Percentiles rank a stretch among this genome's conserved stretches.
phyloP scores from a whole-genome alignment of 2,888 invertebrate genomes.

The Anaspis maculata region DNA sequence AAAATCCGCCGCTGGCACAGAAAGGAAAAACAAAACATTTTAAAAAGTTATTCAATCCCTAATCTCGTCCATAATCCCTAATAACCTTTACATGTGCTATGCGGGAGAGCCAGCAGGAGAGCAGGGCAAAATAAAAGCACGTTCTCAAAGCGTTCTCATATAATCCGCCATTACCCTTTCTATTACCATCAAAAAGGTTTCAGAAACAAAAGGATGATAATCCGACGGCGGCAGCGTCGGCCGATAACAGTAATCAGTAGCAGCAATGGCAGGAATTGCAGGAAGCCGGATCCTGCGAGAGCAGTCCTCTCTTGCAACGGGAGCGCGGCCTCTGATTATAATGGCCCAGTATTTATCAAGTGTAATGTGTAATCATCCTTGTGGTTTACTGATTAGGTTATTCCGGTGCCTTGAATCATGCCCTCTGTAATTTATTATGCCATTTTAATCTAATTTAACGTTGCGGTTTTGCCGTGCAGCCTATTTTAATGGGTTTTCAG shows the following conservation, averaged over 20 bases:
- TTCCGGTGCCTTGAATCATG: constrained; percentile 35
- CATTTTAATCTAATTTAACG: constrained; percentile 35
- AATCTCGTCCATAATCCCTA: constrained; percentile 27
- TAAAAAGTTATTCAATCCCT: constrained; percentile 26
- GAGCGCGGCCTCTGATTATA: constrained; percentile 26
- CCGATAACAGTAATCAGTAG: constrained; percentile 29
- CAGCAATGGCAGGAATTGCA: constrained; percentile 17
- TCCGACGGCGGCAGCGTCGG: constrained; percentile 19
- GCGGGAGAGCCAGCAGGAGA: too few species aligned
- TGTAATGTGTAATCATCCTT: constrained; percentile 37
- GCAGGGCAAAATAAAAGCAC: constrained; percentile 24
- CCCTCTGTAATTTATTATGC: constrained; percentile 33
- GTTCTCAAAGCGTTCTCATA: constrained; percentile 20
- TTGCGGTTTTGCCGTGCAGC: constrained; percentile 27
- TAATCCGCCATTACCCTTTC: constrained; percentile 32
- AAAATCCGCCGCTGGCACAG: too few species aligned
- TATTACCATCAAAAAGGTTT: constrained; percentile 33
- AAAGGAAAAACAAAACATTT: constrained; percentile 21
- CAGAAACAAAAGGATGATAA: constrained; percentile 36
- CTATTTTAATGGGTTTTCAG: constrained; percentile 21
- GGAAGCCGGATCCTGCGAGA: constrained; percentile 18
- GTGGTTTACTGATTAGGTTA: constrained; percentile 37
- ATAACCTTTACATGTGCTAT: constrained; percentile 26
- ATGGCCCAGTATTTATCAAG: constrained; percentile 35
- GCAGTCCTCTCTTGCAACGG: constrained; percentile 10